These are phyloP conservation scores for Ceratotherium simum DNA, from an alignment of 2,113 vertebrate species.

Conservation along the genomic window DNA sequence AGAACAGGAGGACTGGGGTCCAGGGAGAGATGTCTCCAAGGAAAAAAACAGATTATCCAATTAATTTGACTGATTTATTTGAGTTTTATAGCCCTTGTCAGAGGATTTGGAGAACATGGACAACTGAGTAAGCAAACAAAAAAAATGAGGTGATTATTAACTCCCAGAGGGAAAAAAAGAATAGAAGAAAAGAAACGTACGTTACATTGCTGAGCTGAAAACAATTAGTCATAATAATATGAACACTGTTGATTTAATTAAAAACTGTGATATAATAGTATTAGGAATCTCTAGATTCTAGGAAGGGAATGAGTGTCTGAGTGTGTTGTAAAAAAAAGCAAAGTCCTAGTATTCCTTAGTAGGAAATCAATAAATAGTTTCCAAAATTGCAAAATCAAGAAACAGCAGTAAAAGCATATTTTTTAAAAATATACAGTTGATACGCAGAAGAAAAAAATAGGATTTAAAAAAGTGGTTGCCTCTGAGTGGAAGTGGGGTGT, in stretches of 20 bases:
- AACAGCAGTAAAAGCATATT: background rate
- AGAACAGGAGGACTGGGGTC: background rate
- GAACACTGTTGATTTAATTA: background rate
- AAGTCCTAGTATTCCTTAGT: background rate
- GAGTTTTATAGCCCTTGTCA: background rate
- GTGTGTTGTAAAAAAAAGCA: background rate
- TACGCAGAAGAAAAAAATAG: background rate
- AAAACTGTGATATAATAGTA: background rate
- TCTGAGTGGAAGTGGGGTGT: background rate
- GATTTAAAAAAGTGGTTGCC: background rate
- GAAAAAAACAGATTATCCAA: background rate
- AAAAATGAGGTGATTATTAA: background rate
- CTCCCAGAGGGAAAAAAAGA: background rate
- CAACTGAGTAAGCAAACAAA: slow-evolving; percentile 23
- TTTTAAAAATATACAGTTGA: background rate
- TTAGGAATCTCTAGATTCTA: background rate
- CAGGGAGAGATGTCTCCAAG: background rate
- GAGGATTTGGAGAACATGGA: background rate
- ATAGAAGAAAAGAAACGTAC: background rate
- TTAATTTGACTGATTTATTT: background rate
- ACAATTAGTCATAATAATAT: background rate
- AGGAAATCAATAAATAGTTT: slow-evolving; percentile 5
- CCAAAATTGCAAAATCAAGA: background rate
- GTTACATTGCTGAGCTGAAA: background rate
- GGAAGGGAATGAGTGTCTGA: background rate